Evolutionary conservation across 2,797 vertebrate species (phyloP), one percentile per base, ranked within the genome.

Genomic region (Peromyscus aztecus): DNA sequence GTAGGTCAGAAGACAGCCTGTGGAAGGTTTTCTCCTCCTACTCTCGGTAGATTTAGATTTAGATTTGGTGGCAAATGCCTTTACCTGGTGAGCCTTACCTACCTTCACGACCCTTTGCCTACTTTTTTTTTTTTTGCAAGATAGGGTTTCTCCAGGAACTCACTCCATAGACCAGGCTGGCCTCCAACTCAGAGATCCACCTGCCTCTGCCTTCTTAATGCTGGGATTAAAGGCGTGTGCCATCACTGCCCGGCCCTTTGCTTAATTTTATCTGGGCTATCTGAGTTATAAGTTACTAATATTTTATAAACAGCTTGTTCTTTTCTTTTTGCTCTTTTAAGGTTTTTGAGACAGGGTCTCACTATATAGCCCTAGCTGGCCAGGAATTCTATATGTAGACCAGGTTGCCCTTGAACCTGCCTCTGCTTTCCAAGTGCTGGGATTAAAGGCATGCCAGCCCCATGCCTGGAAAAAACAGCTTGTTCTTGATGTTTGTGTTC

Each of bases 401-500:
- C 77, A 80, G 78, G 78, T 31, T 80, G 34, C 4, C 34, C 78
- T 80, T n/a, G 11, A n/a, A 57, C 23, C n/a, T 81, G 52, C 34
- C 78, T 81, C 52, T 81, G 34, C 11, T 4, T 24, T 8, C 34
- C 21, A 14, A 37, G 55, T 40, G n/a, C 55, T 80, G 34, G 77
- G 31, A n/a, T 49, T 78, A 52, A 52, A 34, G 76, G 76, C 43
- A 1, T 78, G 29, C 29, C 75, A 34, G 3, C 29, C 31, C 75
- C 46, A 77, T 77, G 31, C 77, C 77, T 1, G 21, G 52, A 12
- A 52, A 78, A 80, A n/a, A 52, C 4, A 76, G 49, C 78, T 89
- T 85, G 40, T 82, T 16, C 14, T 94, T 91, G 49, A 71, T 63
- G 55, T 85, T 92, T 96, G 1, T 88, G 67, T 95, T 96, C 73